Conservation (phyloP, 2,797 vertebrate species). For the Pagetopsis macropterus region DNA sequence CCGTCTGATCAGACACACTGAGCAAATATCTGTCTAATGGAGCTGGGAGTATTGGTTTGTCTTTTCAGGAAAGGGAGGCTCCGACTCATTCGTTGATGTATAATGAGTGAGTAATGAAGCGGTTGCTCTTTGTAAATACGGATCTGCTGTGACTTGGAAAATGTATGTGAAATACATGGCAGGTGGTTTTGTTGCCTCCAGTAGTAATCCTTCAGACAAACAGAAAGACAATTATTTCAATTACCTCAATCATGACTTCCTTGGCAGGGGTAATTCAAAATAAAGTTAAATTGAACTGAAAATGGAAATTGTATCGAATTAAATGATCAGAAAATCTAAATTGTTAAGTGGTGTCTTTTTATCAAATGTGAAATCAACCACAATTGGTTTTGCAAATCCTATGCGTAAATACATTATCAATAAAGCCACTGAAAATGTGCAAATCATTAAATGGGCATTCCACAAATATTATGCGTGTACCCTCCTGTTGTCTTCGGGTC, state of each 20-base stretch:
- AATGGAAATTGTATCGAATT: too few relatives aligned
- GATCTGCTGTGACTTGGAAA: slow-evolving; percentile 12
- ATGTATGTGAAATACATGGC: slow-evolving; percentile 20
- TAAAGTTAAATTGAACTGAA: too few relatives aligned
- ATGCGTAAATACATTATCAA: not conserved
- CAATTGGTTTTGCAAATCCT: not conserved
- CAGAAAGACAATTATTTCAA: too few relatives aligned
- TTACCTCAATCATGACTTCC: too few relatives aligned
- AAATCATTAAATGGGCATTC: not conserved
- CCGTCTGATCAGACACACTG: slow-evolving; percentile 28
- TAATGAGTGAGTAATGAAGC: slow-evolving; percentile 43
- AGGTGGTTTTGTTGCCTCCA: slow-evolving; percentile 11
- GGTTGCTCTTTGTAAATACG: slow-evolving; percentile 17
- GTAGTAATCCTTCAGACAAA: too few relatives aligned
- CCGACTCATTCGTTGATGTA: slow-evolving; percentile 47
- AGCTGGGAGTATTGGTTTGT: slow-evolving; percentile 41
- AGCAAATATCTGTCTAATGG: slow-evolving; percentile 46
- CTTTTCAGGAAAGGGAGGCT: slow-evolving; percentile 44
- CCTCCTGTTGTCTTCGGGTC: too few relatives aligned
- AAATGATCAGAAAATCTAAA: not conserved
- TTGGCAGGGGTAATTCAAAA: too few relatives aligned
- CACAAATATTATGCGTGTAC: not conserved
- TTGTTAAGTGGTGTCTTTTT: not conserved
- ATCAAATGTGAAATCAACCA: not conserved
- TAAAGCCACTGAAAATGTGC: not conserved